Evolutionary conservation across 1,140 invertebrate species (phyloP), one percentile per base, ranked within the genome.

Genomic region (Phthorimaea operculella): DNA sequence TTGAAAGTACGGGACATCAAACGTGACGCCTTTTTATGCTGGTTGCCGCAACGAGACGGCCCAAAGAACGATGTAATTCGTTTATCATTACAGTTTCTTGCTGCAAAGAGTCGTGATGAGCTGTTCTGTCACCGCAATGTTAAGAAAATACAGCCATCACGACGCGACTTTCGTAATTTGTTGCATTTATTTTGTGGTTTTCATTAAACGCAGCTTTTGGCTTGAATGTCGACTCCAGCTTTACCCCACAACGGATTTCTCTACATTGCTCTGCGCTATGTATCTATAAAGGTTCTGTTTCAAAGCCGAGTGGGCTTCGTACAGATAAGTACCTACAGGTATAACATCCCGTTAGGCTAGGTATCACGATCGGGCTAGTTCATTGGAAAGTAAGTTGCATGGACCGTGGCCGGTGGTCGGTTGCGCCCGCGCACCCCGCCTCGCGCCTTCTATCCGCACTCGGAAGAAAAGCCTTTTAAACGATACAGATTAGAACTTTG

Each of bases 321-420:
- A 12, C 2, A 39, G 36, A 39, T 39, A 39, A 47, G 8, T 47
- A 17, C 12, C 44, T 17, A 17, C 44, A 47, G 10, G 44, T 47
- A 28, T 50, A 50, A 15, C 59, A 75, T 83, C 80, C 80, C 80
- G 80, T 83, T 83, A 81, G 72, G 55, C 68, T 71, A 72, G 77
- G 74, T 81, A 80, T 81, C 78, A 73, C 76, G 74, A 79, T 74
- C 70, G 69, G 68, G 77, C 77, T 78, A 75, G 73, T 76, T 79
- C 76, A 79, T 83, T 81, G 79, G 78, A 81, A 81, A 83, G 78
- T 76, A 72, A 83, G 74, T 68, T 71, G 76, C 72, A 67, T 69
- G 66, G 68, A 70, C 66, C 74, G 74, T 78, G 60, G 72, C 68
- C 62, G 68, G 69, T 73, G 63, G 68, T 59, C 63, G 61, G 55